Percentiles rank a stretch among this genome's conserved stretches.
Evolutionary conservation across 2,888 invertebrate genomes (phyloP).

Genomic region (Stenichneumon culpator): DNA sequence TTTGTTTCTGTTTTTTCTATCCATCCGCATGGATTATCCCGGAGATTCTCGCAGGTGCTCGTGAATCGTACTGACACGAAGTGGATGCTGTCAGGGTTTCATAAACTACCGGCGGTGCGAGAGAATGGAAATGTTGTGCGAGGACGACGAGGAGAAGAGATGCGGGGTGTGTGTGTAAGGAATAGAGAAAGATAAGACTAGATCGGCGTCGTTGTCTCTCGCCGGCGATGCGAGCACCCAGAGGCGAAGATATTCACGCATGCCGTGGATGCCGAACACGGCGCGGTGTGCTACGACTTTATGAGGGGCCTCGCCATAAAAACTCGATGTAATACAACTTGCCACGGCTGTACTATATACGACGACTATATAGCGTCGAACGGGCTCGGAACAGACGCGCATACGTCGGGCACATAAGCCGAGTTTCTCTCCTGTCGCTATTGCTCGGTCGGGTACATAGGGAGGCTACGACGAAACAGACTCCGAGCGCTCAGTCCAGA

Average conservation of each 20-base stretch:
- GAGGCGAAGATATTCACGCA: slow-evolving; percentile 79
- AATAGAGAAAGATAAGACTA: slow-evolving; percentile 33
- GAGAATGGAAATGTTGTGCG: not conserved
- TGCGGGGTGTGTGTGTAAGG: not conserved
- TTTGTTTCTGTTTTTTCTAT: not conserved
- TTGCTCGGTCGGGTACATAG: not conserved
- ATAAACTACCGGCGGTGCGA: not conserved
- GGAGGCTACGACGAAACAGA: slow-evolving; percentile 28
- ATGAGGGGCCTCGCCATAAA: slow-evolving; percentile 77
- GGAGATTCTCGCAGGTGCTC: not conserved
- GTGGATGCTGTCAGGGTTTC: slow-evolving; percentile 7
- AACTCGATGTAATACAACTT: slow-evolving; percentile 73
- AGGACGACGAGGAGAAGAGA: slow-evolving; percentile 10
- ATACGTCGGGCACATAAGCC: not conserved
- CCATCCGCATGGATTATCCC: not conserved
- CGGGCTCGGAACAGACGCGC: slow-evolving; percentile 13
- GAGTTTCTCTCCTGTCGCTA: slow-evolving; percentile 1
- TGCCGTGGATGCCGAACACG: slow-evolving; percentile 78
- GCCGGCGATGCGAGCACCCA: slow-evolving; percentile 46
- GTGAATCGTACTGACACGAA: not conserved
- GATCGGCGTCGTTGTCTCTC: slow-evolving; percentile 58
- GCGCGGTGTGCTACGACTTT: slow-evolving; percentile 75
- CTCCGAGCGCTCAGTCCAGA: not conserved
- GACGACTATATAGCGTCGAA: slow-evolving; percentile 21
- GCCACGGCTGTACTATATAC: slow-evolving; percentile 48